Percentiles rank a stretch among this genome's conserved stretches.
Evolutionary conservation across 1,140 invertebrate genomes (phyloP).

Genomic region (Caerostris darwini): DNA sequence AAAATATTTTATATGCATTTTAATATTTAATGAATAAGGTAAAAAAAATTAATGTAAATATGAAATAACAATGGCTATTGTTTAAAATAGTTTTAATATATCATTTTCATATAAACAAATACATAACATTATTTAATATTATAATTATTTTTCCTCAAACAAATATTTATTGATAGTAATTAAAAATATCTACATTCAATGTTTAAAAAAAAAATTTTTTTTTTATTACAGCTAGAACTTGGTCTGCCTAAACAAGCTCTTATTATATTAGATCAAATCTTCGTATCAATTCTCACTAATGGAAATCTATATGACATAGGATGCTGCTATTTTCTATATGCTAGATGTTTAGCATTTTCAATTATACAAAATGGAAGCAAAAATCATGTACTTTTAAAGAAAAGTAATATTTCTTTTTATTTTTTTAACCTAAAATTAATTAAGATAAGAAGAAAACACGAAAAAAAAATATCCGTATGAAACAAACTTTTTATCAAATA

Average conservation of each 20-base stretch:
- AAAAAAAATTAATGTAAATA: no score
- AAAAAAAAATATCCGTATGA: not conserved
- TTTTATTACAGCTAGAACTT: slow-evolving; percentile 85
- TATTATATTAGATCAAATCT: slow-evolving; percentile 86
- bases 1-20: no score
- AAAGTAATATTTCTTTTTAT: not conserved
- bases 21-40: no score
- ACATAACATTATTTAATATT: no score
- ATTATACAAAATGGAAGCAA: slow-evolving; percentile 80
- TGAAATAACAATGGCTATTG: no score
- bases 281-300: slow-evolving; percentile 89
- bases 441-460: not conserved
- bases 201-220: not conserved
- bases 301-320: slow-evolving; percentile 91
- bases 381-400: not conserved
- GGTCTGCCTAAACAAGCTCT: slow-evolving; percentile 89
- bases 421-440: not conserved
- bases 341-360: slow-evolving; percentile 84
- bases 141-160: no score
- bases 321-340: slow-evolving; percentile 84
- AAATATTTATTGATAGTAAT: no score
- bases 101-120: no score
- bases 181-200: no score
- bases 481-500: no score
- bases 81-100: no score